Percentiles rank a stretch among this genome's conserved stretches.
Conservation (phyloP, 2,888 invertebrate genomes). For the Torymus texanus region DNA sequence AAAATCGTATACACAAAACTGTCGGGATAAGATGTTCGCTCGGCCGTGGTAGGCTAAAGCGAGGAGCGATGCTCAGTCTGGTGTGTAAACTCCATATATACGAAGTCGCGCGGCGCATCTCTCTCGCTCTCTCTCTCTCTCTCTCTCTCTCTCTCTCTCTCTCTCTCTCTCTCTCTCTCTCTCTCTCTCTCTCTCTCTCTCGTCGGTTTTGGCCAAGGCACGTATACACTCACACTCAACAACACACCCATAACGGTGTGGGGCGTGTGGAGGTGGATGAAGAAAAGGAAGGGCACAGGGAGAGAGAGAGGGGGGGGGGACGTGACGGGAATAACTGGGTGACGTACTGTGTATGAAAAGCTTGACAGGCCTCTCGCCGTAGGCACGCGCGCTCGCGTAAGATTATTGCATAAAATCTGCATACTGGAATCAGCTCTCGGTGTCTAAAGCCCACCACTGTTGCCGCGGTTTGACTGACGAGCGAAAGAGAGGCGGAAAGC, state of each 20-base stretch:
- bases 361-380: constrained; percentile 26
- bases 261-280: too few relatives aligned
- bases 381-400: constrained; percentile 26
- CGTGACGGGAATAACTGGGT: constrained; percentile 46
- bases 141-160: too few relatives aligned
- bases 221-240: too few relatives aligned
- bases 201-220: too few relatives aligned
- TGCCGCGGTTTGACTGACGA: constrained; percentile 5
- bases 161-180: too few relatives aligned
- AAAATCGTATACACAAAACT: constrained; percentile 24
- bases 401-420: constrained; percentile 60
- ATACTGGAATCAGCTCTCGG: constrained; percentile 48
- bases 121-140: too few relatives aligned
- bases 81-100: too few relatives aligned
- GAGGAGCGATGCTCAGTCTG: not conserved
- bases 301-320: not conserved
- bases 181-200: too few relatives aligned
- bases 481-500: not conserved
- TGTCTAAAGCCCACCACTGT: constrained; percentile 22
- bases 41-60: constrained; percentile 30
- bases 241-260: too few relatives aligned
- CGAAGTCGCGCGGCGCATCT: too few relatives aligned
- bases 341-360: constrained; percentile 43
- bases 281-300: too few relatives aligned
- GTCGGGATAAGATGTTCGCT: constrained; percentile 22